Evolutionary conservation across 2,888 invertebrate species (phyloP).

Genomic region (Drosophila aldrichi): DNA sequence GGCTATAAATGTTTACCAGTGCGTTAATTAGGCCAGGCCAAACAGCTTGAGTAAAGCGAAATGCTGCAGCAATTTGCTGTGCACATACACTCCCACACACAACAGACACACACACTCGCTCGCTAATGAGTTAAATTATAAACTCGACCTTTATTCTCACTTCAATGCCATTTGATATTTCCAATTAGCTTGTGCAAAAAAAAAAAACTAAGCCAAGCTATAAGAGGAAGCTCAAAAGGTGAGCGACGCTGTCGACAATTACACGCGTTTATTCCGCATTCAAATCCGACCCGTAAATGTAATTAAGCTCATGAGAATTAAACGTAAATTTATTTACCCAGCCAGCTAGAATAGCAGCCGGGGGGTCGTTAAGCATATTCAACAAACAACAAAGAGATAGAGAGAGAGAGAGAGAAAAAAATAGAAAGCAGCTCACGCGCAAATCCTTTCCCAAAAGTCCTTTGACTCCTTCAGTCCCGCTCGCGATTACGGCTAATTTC

Average conservation of each 20-base stretch:
- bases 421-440: constrained; percentile 5
- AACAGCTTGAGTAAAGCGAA: constrained; percentile 31
- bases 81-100: constrained; percentile 39
- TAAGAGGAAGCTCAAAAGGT: constrained; percentile 1
- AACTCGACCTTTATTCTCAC: constrained; percentile 18
- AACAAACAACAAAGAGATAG: neutral
- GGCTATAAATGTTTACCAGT: constrained; percentile 58
- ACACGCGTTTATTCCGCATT: constrained; percentile 62
- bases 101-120: neutral
- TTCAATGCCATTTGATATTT: constrained; percentile 51
- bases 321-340: constrained; percentile 67
- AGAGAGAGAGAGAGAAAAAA: constrained; percentile 8
- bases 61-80: constrained; percentile 59
- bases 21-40: constrained; percentile 67
- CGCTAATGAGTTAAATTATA: constrained; percentile 20
- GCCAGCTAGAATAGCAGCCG: constrained; percentile 25
- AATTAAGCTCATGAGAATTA: constrained; percentile 79
- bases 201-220: neutral
- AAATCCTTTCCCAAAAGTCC: constrained; percentile 62
- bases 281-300: constrained; percentile 73
- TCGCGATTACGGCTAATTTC: constrained; percentile 29
- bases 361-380: constrained; percentile 34
- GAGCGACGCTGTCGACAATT: constrained; percentile 45
- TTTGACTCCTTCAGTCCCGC: neutral
- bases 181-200: constrained; percentile 59